Conservation (phyloP, 92 coral and sea anemone genomes). For the Diadumene lineata region DNA sequence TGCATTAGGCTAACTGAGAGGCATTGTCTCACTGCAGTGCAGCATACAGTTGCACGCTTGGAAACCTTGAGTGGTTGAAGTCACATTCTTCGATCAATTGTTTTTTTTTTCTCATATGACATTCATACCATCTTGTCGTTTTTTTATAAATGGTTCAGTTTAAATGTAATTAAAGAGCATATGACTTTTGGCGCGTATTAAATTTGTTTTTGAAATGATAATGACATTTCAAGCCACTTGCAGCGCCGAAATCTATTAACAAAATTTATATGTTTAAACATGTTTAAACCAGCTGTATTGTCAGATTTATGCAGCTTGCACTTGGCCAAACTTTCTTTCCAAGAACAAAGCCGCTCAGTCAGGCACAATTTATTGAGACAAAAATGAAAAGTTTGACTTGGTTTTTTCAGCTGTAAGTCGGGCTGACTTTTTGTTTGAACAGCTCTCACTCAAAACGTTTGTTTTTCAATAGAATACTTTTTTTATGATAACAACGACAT, state of each 20-base stretch:
- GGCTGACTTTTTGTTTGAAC: not conserved
- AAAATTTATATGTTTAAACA: constrained; percentile 24
- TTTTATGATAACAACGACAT: too few relatives aligned
- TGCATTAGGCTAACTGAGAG: too few relatives aligned
- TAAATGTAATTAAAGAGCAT: too few relatives aligned
- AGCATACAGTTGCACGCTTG: too few relatives aligned
- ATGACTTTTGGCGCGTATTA: too few relatives aligned
- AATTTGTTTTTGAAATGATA: too few relatives aligned
- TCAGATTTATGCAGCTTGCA: constrained; percentile 19
- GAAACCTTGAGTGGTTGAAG: too few relatives aligned
- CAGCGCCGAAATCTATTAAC: constrained; percentile 1
- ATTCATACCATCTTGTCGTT: too few relatives aligned
- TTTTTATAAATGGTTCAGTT: too few relatives aligned
- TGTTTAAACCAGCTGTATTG: constrained; percentile 11
- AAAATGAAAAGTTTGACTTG: not conserved
- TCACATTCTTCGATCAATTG: too few relatives aligned
- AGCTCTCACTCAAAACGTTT: not conserved
- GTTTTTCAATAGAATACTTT: not conserved
- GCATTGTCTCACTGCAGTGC: too few relatives aligned
- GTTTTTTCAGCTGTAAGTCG: constrained; percentile 4
- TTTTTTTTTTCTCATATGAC: too few relatives aligned
- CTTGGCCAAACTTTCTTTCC: constrained; percentile 9
- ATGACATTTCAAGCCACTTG: not conserved
- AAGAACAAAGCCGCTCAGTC: constrained; percentile 11
- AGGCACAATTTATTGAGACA: constrained; percentile 4